Conservation (phyloP, 2,797 vertebrate species). For the Perdix hodgsoniae region DNA sequence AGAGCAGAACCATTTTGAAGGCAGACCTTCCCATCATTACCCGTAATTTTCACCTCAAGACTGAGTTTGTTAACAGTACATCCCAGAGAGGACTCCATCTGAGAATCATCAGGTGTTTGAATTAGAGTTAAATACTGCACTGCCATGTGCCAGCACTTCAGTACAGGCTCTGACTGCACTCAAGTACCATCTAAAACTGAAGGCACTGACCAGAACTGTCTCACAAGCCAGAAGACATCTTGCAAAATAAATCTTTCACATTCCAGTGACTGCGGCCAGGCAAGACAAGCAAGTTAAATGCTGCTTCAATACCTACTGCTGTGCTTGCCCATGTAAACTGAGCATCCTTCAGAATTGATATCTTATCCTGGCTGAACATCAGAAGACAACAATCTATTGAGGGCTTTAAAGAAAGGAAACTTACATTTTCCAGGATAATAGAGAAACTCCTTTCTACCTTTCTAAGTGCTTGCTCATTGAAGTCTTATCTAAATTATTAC, state of each 20-base stretch:
- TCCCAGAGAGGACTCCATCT: neutral
- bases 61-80: neutral
- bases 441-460: neutral
- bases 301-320: neutral
- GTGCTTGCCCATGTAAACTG: rapidly evolving
- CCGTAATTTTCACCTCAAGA: constrained; percentile 1
- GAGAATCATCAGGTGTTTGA: neutral
- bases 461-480: neutral
- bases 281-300: neutral
- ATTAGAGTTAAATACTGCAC: neutral
- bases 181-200: neutral
- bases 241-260: neutral
- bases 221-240: neutral
- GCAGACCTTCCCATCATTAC: neutral
- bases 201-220: neutral
- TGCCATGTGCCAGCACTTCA: neutral
- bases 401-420: neutral
- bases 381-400: neutral
- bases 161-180: neutral
- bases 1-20: neutral
- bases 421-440: neutral
- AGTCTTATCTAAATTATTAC: neutral
- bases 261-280: neutral
- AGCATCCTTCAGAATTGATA: neutral
- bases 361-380: neutral